A percentile compares a stretch with the other conserved stretches of the same genome.
Evolutionary conservation across 2,888 invertebrate genomes (phyloP).

Genomic region (Aphidoletes aphidimyza): DNA sequence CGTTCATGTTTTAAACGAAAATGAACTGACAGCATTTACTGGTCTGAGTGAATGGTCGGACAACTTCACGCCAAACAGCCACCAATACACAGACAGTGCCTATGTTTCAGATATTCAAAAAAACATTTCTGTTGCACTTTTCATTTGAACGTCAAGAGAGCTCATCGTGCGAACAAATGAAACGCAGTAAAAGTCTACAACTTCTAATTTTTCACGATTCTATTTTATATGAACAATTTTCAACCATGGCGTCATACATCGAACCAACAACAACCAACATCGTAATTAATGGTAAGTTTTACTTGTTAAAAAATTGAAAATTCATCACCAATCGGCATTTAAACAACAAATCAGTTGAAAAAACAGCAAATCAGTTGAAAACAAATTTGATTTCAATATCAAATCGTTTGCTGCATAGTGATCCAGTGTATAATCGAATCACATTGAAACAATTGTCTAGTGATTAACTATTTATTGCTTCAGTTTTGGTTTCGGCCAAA

Average conservation of each 20-base stretch:
- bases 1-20: not conserved
- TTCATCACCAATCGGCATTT: too few species aligned
- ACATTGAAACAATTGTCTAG: too few species aligned
- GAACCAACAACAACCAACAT: not conserved
- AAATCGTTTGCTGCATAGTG: too few species aligned
- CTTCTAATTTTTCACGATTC: not conserved
- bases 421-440: too few species aligned
- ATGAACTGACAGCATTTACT: not conserved
- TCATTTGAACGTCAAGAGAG: not conserved
- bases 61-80: not conserved
- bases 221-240: not conserved
- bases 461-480: too few species aligned
- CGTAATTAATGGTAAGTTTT: conserved; percentile 31
- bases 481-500: too few species aligned
- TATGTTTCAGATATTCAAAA: too few species aligned
- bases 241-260: not conserved
- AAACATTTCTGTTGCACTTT: not conserved
- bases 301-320: not conserved
- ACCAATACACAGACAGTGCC: not conserved
- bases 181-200: not conserved
- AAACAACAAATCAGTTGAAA: too few species aligned
- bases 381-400: too few species aligned
- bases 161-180: not conserved
- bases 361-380: too few species aligned
- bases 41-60: not conserved